phyloP scores from a whole-genome alignment of 2,113 vertebrate genomes.

The Raja brachyura region DNA sequence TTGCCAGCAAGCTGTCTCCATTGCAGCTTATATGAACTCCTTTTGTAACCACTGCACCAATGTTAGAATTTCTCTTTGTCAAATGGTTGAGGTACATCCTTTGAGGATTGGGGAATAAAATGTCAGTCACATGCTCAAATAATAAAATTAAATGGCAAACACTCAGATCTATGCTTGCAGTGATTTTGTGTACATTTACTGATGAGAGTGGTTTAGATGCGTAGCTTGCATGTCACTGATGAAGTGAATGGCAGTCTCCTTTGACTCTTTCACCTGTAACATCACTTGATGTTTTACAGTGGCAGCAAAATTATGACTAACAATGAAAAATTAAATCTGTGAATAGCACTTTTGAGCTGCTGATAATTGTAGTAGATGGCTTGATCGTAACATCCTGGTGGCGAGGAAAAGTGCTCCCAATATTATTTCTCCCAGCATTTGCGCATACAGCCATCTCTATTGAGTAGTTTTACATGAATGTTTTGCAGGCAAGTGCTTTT shows the following conservation, averaged over 20 bases:
- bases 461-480: neutral
- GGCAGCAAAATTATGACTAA: neutral
- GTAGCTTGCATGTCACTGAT: neutral
- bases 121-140: neutral
- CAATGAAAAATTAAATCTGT: slow-evolving; percentile 17
- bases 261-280: neutral
- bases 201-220: neutral
- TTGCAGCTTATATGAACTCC: neutral
- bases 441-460: neutral
- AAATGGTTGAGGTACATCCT: neutral
- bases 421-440: neutral
- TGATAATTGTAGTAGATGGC: neutral
- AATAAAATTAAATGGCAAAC: neutral
- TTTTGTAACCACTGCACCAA: neutral
- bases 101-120: neutral
- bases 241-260: neutral
- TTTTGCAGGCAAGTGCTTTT: neutral
- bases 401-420: neutral
- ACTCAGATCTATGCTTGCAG: neutral
- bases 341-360: neutral
- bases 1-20: neutral
- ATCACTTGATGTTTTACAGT: neutral
- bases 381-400: neutral
- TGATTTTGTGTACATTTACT: neutral
- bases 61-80: neutral